These are phyloP conservation scores for Stenoptilia bipunctidactyla DNA, from an alignment of 2,888 invertebrate species.

Conservation along the genomic window DNA sequence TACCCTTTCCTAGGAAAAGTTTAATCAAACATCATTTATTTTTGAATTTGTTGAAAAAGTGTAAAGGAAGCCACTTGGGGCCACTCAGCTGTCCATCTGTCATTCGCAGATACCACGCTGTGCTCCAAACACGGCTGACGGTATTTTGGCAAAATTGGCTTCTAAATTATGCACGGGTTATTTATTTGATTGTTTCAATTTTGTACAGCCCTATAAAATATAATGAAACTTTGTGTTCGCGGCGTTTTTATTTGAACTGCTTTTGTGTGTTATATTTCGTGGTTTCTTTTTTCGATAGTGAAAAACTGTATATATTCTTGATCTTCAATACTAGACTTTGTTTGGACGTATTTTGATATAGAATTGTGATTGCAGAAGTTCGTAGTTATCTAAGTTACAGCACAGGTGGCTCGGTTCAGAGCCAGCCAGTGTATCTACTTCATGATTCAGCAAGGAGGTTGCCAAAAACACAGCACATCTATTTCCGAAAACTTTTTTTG, in stretches of 20 bases:
- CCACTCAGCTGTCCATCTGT: conserved; percentile 1
- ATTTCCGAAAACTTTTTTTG: too few relatives aligned
- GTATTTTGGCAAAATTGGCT: neutral
- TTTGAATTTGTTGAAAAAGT: neutral
- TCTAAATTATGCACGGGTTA: conserved; percentile 1
- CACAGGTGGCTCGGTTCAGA: too few relatives aligned
- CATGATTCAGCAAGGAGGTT: neutral
- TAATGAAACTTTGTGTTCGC: neutral
- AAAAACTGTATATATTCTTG: too few relatives aligned
- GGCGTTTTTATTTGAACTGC: neutral
- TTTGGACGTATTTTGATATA: too few relatives aligned
- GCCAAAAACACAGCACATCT: neutral
- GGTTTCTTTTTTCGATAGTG: too few relatives aligned
- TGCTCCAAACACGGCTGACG: neutral
- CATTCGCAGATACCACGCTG: neutral
- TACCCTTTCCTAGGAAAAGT: neutral
- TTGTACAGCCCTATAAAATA: neutral
- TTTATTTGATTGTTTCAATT: conserved; percentile 1
- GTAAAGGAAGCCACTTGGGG: neutral
- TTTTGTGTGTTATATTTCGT: too few relatives aligned
- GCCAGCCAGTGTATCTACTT: neutral
- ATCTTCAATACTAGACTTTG: too few relatives aligned
- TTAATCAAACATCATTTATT: neutral
- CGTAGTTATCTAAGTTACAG: too few relatives aligned
- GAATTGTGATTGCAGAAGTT: too few relatives aligned